Evolutionary conservation across 2,797 vertebrate species (phyloP), one percentile per base, ranked within the genome.

Genomic region (Gallinago stenura): DNA sequence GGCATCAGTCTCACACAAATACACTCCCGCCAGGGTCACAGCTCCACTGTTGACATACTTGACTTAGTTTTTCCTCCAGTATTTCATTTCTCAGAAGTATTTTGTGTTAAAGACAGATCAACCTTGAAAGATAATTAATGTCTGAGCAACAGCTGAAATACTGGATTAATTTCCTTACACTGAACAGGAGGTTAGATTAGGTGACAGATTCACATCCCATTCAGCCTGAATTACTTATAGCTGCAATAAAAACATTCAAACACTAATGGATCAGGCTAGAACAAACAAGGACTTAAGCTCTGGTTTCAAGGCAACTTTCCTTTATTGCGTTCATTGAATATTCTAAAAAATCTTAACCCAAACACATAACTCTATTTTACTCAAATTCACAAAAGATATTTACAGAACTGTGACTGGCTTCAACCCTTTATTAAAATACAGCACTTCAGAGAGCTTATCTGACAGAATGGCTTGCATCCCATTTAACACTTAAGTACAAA

Each of bases 381-480:
- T 89, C 37, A 81, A 81, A 73, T 70, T 93, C 62, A 71, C 64
- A 85, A 33, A 88, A 91, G 69, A 5, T 91, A 87, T 65, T 95
- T 91, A 93, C 65, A 94, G 76, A 92, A 79, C 21, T 10, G 19
- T 66, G 93, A 61, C 35, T 68, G 50, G 31, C 50, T 93, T 83
- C 50, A 92, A 65, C n/a, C 19, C 45, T 65, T 79, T 41, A 19
- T 54, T 62, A 83, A 79, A 88, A 75, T 33, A n/a, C 18, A 85
- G 30, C 43, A 33, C 1, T 17, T 78, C 46, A 71, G 64, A 46
- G 69, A 53, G 68, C 50, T 53, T 22, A 0, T 14, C 33, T 12
- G 22, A 76, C 39, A 68, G 43, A 83, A 90, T 25, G 31, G 56
- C 60, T 45, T 80, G 28, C 37, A 54, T 90, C 66, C 60, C 48